Base-by-base conservation (phyloP, 2,797 vertebrate species). In the Sebastes wilsoni region DNA sequence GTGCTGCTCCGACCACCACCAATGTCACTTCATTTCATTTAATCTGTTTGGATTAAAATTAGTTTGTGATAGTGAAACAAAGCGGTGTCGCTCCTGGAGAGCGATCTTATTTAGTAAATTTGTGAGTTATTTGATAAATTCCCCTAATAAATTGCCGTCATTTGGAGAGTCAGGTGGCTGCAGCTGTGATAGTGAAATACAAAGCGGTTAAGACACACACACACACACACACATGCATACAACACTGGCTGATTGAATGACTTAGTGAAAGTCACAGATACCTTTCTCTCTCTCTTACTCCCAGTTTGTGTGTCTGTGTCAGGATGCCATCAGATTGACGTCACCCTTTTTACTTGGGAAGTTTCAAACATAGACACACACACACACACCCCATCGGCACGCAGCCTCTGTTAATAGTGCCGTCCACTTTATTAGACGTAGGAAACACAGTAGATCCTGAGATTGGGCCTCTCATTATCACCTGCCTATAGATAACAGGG, bases 401-500 rank as follows among this genome's bases (percentile, higher is more conserved):
- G 60, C 70, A 67, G 77, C 64, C 72, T 78, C 64, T 68, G 77
- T 67, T 49, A 73, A 80, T 61, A 67, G 72, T 46, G 34, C 49
- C 18, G 77, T 81, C 76, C 65, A 72, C 85, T 88, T 87, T 87
- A 82, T 87, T 85, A 83, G 85, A 82, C 79, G 75, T 2, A 73
- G 86, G 90, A 91, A 92, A 71, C 82, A 67, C 60, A 66, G 79
- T 30, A 81, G 90, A 85, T 90, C 88, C 88, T 75, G 69, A 79
- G 87, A 72, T 83, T 42, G 68, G 82, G 83, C 84, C 75, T 56
- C 85, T 91, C 85, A 85, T 92, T 93, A 91, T 89, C 92, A 78
- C 91, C 88, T 87, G 83, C 78, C 87, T 92, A 90, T 84, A 90
- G 90, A 91, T 92, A 88, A 92, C 87, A 81, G 84, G 55, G 49